Conservation (phyloP, 2,797 vertebrate species). For the Pagetopsis macropterus region DNA sequence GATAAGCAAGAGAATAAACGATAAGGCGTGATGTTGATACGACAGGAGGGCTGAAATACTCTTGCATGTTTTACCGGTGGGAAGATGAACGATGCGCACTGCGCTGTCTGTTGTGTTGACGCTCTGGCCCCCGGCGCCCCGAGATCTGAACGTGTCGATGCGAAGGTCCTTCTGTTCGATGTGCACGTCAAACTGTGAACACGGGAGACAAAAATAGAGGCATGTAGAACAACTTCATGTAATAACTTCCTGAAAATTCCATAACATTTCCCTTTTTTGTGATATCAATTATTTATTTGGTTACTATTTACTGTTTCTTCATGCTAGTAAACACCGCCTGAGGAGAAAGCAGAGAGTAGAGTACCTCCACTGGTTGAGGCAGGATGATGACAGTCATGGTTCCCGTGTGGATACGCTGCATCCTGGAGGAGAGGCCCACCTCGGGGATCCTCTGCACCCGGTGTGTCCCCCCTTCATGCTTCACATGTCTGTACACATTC, state of each 20-base stretch:
- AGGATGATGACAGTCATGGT: constrained; percentile 95
- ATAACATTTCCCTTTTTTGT: too few species aligned
- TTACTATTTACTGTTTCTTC: background rate
- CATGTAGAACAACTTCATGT: too few species aligned
- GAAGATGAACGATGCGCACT: constrained; percentile 91
- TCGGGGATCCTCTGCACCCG: constrained; percentile 95
- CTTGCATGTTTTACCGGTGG: constrained; percentile 83
- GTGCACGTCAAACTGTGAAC: constrained; percentile 86
- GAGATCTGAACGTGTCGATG: constrained; percentile 92
- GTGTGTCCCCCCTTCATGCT: constrained; percentile 93
- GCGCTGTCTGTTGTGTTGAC: constrained; percentile 97
- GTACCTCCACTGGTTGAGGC: constrained; percentile 90
- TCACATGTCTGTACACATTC: constrained; percentile 87
- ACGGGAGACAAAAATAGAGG: background rate
- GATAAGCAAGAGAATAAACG: background rate
- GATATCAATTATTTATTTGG: too few species aligned
- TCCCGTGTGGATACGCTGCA: constrained; percentile 97
- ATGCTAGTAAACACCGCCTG: background rate
- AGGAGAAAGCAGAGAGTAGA: background rate
- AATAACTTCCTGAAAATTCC: too few species aligned
- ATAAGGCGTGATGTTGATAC: background rate
- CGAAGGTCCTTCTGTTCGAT: constrained; percentile 90
- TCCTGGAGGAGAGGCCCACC: constrained; percentile 92
- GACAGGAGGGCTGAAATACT: background rate
- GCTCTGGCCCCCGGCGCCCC: constrained; percentile 93